These are phyloP conservation scores for Mustela nigripes DNA, from an alignment of 2,113 vertebrate genomes.

Conservation along the genomic window DNA sequence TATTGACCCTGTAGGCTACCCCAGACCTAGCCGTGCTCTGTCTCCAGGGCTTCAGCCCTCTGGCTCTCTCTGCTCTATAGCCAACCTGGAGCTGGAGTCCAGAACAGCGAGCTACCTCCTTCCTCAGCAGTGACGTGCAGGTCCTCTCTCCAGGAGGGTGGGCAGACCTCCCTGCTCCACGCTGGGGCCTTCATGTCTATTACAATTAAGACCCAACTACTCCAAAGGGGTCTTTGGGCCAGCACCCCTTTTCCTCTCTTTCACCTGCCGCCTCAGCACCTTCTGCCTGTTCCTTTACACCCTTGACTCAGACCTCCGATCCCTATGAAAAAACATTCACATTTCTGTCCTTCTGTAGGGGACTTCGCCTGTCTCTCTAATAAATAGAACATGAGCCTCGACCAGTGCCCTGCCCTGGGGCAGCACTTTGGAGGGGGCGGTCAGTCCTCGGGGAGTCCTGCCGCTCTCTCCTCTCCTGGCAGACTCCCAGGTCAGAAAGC, in stretches of 20 bases:
- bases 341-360: constrained; percentile 31
- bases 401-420: background rate
- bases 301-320: background rate
- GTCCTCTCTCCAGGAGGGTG: background rate
- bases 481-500: background rate
- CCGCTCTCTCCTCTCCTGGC: background rate
- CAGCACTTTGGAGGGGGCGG: background rate
- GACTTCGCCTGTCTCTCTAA: constrained; percentile 49
- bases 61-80: background rate
- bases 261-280: background rate
- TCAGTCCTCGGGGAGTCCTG: background rate
- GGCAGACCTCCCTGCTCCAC: background rate
- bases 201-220: background rate
- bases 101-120: background rate
- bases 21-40: background rate
- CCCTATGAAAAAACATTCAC: constrained; percentile 54
- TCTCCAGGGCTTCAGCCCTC: background rate
- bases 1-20: background rate
- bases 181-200: background rate
- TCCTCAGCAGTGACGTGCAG: background rate
- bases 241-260: background rate
- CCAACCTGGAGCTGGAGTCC: background rate
- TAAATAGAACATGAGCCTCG: constrained; percentile 52
- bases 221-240: background rate
- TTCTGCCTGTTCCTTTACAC: background rate